A percentile compares a stretch with the other conserved stretches of the same genome.
Evolutionary conservation across 2,113 vertebrate species (phyloP).

Genomic region (Aramus guarauna): DNA sequence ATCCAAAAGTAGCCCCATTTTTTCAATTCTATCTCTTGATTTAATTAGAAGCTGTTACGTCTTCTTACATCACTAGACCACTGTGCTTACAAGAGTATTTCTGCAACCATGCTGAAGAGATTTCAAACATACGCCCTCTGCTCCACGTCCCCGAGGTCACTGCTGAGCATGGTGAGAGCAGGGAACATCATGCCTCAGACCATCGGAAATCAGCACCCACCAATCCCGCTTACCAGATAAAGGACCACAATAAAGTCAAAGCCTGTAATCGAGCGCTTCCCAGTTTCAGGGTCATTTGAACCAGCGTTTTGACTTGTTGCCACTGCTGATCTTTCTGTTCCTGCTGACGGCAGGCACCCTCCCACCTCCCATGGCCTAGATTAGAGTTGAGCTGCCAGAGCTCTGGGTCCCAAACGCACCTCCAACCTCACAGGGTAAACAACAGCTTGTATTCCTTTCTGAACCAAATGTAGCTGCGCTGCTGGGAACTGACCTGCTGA

Average conservation of each 20-base stretch:
- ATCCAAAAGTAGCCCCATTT: neutral
- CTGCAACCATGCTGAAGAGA: neutral
- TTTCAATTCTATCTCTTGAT: neutral
- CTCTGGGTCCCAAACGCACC: neutral
- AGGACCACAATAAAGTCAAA: neutral
- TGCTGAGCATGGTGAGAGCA: neutral
- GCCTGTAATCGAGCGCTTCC: neutral
- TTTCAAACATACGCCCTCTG: neutral
- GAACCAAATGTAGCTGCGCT: neutral
- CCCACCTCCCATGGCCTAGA: neutral
- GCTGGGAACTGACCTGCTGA: neutral
- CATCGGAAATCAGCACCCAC: neutral
- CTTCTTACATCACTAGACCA: fast-evolving
- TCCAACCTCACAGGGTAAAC: neutral
- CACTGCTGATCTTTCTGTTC: neutral
- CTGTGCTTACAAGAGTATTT: neutral
- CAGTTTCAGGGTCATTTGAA: neutral
- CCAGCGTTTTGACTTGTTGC: neutral
- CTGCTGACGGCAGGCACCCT: neutral
- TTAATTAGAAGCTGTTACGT: neutral
- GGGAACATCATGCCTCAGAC: neutral
- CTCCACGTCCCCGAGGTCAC: neutral
- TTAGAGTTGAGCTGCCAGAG: neutral
- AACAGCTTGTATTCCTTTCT: neutral
- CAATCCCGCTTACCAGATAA: neutral